Base-by-base conservation (phyloP, 2,797 vertebrate genomes). In the Sebastes taczanowskii region DNA sequence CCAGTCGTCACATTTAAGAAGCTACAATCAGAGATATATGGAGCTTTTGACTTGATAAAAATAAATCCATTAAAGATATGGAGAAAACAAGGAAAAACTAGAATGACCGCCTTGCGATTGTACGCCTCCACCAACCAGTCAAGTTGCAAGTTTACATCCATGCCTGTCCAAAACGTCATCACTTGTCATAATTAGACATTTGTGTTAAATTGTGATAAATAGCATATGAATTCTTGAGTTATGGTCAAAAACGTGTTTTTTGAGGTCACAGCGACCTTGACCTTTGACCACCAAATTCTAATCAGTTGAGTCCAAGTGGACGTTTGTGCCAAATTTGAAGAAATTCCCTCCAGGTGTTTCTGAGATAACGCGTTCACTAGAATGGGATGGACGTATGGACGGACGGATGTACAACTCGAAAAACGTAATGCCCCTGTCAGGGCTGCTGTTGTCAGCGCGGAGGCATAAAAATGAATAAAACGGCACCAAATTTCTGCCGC, bases 171-270 rank as follows among this genome's bases (percentile, higher is more conserved):
- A 60, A 35, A 62, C 16, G 6, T 13, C 30, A 23, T 23, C 13
- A 35, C 20, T 60, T 34, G 10, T 34, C 32, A n/a, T 62, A 11
- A 0, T n/a, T 61, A 58, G 13, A 32, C 29, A 32, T 32, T 6
- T 61, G 16, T 32, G 29, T 30, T 11, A n/a, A 10, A 60, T 60
- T 32, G 29, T 29, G 27, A 32, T 34, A 18, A 27, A 1, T 59
- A 62, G 30, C 30, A 61, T 11, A 34, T n/a, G 20, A n/a, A 32
- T 61, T 35, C 35, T 35, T 13, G 11, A 35, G 35, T 35, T 35
- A 35, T 5, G 11, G 35, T 0, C 35, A 35, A 35, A 35, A 35
- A 35, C 0, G 11, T 35, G 35, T 13, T 35, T 35, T 35, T 0
- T 35, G 35, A 35, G 4, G 11, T 35, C 35, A 35, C 35, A 35